phyloP scores from a whole-genome alignment of 1,140 invertebrate genomes.

The Phortica variegata region DNA sequence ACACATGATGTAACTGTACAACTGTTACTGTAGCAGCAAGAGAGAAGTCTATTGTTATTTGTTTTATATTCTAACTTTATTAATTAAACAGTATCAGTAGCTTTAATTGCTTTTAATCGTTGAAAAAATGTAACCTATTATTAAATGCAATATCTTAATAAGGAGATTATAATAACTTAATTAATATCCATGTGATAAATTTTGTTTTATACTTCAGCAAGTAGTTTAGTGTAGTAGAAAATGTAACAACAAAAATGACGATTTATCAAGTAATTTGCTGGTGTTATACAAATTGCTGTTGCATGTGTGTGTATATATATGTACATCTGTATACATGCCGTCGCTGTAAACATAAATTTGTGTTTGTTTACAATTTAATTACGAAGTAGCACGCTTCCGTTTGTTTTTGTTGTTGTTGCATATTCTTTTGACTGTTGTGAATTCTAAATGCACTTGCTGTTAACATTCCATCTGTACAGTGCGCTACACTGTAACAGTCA shows the following conservation, averaged over 20 bases:
- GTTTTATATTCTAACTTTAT: slow-evolving; percentile 26
- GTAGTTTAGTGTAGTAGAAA: slow-evolving; percentile 4
- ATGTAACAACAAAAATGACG: slow-evolving; percentile 24
- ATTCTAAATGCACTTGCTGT: slow-evolving; percentile 3
- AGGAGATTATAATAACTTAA: slow-evolving; percentile 10
- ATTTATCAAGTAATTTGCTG: slow-evolving; percentile 43
- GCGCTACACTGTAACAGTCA: slow-evolving; percentile 13
- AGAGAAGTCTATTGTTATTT: slow-evolving; percentile 16
- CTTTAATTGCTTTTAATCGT: not conserved
- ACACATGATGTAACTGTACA: too few species aligned
- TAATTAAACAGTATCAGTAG: not conserved
- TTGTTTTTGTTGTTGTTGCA: slow-evolving; percentile 12
- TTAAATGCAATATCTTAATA: too few species aligned
- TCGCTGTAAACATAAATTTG: not conserved
- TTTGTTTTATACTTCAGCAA: too few species aligned
- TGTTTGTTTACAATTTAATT: slow-evolving; percentile 23
- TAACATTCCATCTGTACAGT: not conserved
- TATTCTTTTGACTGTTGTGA: slow-evolving; percentile 18
- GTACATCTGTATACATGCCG: slow-evolving; percentile 2
- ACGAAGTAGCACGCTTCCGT: not conserved
- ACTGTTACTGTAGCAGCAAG: too few species aligned
- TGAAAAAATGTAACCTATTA: too few species aligned
- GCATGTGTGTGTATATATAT: not conserved
- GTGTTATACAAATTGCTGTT: slow-evolving; percentile 38
- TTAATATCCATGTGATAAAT: not conserved